These are phyloP conservation scores for Halictus ligatus DNA, from an alignment of 2,888 invertebrate genomes.

Conservation along the genomic window DNA sequence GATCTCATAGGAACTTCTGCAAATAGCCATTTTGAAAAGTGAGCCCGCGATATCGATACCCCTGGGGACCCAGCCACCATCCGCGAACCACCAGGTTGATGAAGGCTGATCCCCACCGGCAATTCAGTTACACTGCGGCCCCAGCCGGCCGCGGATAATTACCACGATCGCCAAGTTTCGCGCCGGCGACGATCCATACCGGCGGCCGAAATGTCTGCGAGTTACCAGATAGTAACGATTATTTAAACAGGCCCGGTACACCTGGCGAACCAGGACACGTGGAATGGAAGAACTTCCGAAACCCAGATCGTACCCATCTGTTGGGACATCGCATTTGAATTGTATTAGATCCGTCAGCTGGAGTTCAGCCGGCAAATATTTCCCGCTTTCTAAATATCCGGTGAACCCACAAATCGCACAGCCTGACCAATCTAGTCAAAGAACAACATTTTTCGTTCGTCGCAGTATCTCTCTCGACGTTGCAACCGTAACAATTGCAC, in stretches of 20 bases:
- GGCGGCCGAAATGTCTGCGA: conserved; percentile 23
- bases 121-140: conserved; percentile 31
- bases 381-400: neutral
- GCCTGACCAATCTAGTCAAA: neutral
- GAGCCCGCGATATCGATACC: conserved; percentile 28
- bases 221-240: conserved; percentile 44
- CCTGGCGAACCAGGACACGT: neutral
- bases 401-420: neutral
- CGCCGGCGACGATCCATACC: conserved; percentile 15
- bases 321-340: neutral
- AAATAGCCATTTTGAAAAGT: conserved; percentile 34
- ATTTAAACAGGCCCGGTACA: conserved; percentile 18
- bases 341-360: neutral
- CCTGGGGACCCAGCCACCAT: neutral
- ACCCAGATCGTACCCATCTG: neutral
- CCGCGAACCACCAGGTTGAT: conserved; percentile 1
- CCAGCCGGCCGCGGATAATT: conserved; percentile 12
- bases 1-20: conserved; percentile 41
- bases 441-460: neutral
- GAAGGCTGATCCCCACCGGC: conserved; percentile 32
- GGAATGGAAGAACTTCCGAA: neutral
- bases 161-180: conserved; percentile 27
- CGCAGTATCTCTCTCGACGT: too few relatives aligned
- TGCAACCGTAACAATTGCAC: too few relatives aligned
- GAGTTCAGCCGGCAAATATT: neutral